Conservation (phyloP, 2,113 vertebrate genomes). For the Mustela lutreola region DNA sequence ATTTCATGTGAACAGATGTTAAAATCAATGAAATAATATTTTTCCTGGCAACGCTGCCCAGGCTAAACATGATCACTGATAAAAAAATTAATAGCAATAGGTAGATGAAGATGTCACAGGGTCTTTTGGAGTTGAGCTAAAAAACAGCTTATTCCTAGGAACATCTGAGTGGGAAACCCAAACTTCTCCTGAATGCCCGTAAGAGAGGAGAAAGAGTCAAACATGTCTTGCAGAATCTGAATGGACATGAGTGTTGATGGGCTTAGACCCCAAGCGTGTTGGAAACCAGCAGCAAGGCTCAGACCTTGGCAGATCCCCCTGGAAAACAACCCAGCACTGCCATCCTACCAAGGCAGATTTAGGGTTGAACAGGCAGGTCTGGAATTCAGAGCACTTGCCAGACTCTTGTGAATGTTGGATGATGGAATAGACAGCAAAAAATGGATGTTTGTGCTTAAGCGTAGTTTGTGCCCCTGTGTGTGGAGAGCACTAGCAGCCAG, state of each 20-base stretch:
- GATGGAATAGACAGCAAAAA: fast-evolving
- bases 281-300: not conserved
- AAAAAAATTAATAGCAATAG: not conserved
- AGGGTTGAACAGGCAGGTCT: fast-evolving
- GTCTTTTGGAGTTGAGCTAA: no score
- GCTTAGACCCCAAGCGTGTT: fast-evolving
- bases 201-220: not conserved
- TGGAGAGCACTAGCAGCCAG: no score
- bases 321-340: fast-evolving
- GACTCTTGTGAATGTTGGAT: fast-evolving
- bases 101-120: fast-evolving
- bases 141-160: not conserved
- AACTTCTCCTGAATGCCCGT: not conserved
- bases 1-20: slow-evolving; percentile 75
- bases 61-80: slow-evolving; percentile 23
- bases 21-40: slow-evolving; percentile 71
- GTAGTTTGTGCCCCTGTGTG: fast-evolving
- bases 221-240: not conserved
- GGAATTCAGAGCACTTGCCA: not conserved
- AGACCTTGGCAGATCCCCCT: fast-evolving
- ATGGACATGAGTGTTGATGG: not conserved
- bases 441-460: fast-evolving
- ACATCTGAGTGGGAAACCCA: not conserved
- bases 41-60: not conserved
- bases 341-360: fast-evolving